Evolutionary conservation across 2,113 vertebrate species (phyloP).

Genomic region (Neogale vison): DNA sequence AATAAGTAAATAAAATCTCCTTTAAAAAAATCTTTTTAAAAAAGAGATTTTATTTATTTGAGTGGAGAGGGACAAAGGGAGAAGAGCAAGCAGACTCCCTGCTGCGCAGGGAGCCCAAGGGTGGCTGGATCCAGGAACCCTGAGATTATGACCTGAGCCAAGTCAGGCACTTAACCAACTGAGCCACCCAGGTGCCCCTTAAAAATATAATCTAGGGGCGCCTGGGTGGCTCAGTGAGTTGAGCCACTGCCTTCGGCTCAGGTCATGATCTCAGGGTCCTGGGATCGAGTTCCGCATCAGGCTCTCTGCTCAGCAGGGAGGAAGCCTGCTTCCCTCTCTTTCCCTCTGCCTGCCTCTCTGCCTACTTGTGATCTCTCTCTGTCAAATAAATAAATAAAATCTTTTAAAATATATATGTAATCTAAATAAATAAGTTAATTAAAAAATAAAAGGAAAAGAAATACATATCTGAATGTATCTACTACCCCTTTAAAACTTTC

Average conservation of each 20-base stretch:
- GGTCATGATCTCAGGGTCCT: too few relatives aligned
- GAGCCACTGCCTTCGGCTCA: too few relatives aligned
- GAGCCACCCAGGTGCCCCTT: not conserved
- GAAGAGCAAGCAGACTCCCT: not conserved
- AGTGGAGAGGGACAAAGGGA: not conserved
- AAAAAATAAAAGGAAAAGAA: not conserved
- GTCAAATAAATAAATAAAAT: too few relatives aligned
- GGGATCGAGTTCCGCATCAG: accelerated
- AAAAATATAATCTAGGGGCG: not conserved
- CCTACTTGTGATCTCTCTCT: too few relatives aligned
- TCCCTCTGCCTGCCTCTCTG: too few relatives aligned
- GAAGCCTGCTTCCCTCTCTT: too few relatives aligned
- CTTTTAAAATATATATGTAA: not conserved
- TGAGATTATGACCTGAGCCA: not conserved
- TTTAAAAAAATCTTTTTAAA: too few relatives aligned
- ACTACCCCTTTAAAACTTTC: not conserved
- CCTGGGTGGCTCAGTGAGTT: too few relatives aligned
- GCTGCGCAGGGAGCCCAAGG: not conserved
- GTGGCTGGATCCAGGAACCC: not conserved
- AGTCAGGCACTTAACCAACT: not conserved
- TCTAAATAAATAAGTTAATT: not conserved
- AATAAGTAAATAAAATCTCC: too few relatives aligned
- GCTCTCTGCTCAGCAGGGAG: too few relatives aligned
- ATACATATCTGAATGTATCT: not conserved
- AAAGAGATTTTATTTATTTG: not conserved